Conservation (phyloP, 2,888 invertebrate genomes). For the Chloromyia formosa region DNA sequence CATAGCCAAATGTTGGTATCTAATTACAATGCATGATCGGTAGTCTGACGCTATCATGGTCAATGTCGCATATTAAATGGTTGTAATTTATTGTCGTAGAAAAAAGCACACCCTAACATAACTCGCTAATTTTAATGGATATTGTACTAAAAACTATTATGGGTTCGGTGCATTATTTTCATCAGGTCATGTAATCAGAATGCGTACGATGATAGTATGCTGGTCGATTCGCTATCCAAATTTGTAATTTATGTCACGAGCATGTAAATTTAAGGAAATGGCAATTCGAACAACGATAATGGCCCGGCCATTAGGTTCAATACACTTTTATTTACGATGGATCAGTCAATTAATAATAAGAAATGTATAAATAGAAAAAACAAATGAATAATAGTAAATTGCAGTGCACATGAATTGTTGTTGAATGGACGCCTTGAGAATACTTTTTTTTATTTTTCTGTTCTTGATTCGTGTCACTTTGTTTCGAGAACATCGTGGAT, state of each 20-base stretch:
- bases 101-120: too few species aligned
- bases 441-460: conserved; percentile 10
- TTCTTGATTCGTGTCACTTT: conserved; percentile 20
- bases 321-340: conserved; percentile 20
- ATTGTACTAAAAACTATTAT: too few species aligned
- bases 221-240: conserved; percentile 1
- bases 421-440: neutral
- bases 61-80: conserved; percentile 38
- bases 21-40: conserved; percentile 19
- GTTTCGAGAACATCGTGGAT: neutral
- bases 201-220: conserved; percentile 14
- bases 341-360: neutral
- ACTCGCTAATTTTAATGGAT: too few species aligned
- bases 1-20: neutral
- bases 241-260: conserved; percentile 39
- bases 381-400: neutral
- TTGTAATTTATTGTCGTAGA: neutral
- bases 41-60: conserved; percentile 25
- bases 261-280: conserved; percentile 36
- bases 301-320: conserved; percentile 23
- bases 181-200: conserved; percentile 7
- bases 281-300: neutral
- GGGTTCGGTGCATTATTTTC: conserved; percentile 18
- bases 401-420: neutral
- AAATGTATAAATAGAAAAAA: neutral